Conservation (phyloP, 2,797 vertebrate genomes). For the Bradypodion ventrale region DNA sequence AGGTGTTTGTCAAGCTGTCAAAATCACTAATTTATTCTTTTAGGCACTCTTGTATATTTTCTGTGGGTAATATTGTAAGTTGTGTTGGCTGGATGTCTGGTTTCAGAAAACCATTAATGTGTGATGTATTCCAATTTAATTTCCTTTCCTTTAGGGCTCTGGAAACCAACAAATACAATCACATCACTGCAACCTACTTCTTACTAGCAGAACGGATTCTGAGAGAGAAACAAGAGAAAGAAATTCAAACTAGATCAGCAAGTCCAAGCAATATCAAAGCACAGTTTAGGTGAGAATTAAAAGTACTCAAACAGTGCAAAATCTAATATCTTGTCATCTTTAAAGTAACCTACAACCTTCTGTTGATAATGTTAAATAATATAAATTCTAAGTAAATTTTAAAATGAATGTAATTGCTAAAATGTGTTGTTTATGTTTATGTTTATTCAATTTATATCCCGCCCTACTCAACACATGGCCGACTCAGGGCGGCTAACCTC, state of each 20-base stretch:
- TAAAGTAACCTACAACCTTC: neutral
- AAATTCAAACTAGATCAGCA: conserved; percentile 91
- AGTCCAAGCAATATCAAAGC: conserved; percentile 98
- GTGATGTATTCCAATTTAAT: conserved; percentile 39
- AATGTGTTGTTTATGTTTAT: conserved; percentile 30
- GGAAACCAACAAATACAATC: conserved; percentile 99
- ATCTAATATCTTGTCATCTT: conserved; percentile 31
- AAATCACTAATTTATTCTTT: conserved; percentile 24
- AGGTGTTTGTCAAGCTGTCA: conserved; percentile 11
- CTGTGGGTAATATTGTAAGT: conserved; percentile 1
- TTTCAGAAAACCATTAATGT: conserved; percentile 25
- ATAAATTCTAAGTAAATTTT: neutral
- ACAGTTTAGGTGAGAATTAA: conserved; percentile 89
- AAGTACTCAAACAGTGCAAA: conserved; percentile 51
- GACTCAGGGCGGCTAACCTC: too few relatives aligned
- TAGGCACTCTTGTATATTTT: neutral
- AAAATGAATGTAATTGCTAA: neutral
- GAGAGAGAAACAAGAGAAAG: conserved; percentile 96
- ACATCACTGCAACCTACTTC: conserved; percentile 99
- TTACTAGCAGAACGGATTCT: conserved; percentile 94
- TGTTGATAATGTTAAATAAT: neutral
- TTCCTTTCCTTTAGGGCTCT: conserved; percentile 82
- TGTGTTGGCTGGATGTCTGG: neutral
- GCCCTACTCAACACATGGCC: too few relatives aligned
- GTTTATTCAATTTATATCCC: too few relatives aligned